A percentile compares a stretch with the other conserved stretches of the same genome.
Evolutionary conservation across 2,113 vertebrate species (phyloP).

Genomic region (Cariama cristata): DNA sequence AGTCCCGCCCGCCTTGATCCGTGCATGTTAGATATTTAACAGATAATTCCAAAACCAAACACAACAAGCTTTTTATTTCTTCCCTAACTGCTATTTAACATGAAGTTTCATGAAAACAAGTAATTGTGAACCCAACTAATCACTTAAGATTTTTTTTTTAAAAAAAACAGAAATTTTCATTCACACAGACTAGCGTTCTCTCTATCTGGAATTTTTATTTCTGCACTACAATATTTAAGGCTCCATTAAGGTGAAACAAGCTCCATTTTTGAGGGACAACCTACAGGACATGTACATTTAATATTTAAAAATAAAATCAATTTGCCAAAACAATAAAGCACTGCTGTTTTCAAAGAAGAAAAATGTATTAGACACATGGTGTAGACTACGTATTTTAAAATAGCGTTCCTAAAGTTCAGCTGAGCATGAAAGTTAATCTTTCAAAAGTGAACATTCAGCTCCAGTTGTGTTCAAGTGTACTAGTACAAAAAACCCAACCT

Average conservation of each 20-base stretch:
- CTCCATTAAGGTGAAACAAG: background rate
- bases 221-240: background rate
- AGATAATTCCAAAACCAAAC: background rate
- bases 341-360: background rate
- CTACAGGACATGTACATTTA: background rate
- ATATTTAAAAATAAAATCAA: background rate
- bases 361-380: background rate
- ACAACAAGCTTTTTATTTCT: background rate
- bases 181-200: background rate
- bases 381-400: slow-evolving; percentile 37
- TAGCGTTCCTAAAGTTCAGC: slow-evolving; percentile 54
- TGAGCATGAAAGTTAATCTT: slow-evolving; percentile 62
- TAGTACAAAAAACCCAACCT: background rate
- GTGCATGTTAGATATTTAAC: background rate
- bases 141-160: background rate
- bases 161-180: background rate
- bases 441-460: slow-evolving; percentile 59
- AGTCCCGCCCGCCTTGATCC: background rate
- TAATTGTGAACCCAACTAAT: background rate
- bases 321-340: background rate
- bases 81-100: background rate
- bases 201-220: background rate
- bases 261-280: background rate
- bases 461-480: slow-evolving; percentile 25
- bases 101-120: background rate